A percentile compares a stretch with the other conserved stretches of the same genome.
phyloP scores from a whole-genome alignment of 2,888 invertebrate genomes.

The Notocelia uddmanniana region DNA sequence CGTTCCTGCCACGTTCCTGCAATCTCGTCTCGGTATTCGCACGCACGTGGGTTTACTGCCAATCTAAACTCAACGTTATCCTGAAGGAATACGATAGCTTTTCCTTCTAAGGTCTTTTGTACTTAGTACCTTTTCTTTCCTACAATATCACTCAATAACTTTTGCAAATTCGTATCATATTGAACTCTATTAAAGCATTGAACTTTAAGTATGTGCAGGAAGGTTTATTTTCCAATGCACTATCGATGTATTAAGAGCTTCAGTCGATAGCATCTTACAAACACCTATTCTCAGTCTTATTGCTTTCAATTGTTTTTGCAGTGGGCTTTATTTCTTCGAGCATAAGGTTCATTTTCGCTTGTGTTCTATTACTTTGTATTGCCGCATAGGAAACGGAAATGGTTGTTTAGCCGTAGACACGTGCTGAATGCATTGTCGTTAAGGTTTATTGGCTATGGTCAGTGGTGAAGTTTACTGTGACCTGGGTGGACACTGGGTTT shows the following conservation, averaged over 20 bases:
- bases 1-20: conserved; percentile 17
- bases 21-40: conserved; percentile 50
- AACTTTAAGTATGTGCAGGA: background rate
- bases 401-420: conserved; percentile 64
- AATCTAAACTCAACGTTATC: background rate
- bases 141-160: conserved; percentile 18
- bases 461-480: background rate
- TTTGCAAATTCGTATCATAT: conserved; percentile 2
- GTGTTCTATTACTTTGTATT: conserved; percentile 29
- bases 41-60: conserved; percentile 65
- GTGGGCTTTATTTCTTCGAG: background rate
- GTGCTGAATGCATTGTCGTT: conserved; percentile 41
- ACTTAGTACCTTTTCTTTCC: conserved; percentile 8
- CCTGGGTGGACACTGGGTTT: background rate
- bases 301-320: conserved; percentile 7
- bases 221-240: conserved; percentile 6
- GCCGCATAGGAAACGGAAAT: conserved; percentile 75
- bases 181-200: background rate
- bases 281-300: conserved; percentile 27
- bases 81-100: background rate
- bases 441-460: conserved; percentile 34
- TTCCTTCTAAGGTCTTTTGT: background rate
- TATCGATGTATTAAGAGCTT: conserved; percentile 5
- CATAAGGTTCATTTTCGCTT: conserved; percentile 23
- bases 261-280: conserved; percentile 21